These are phyloP conservation scores for Oreochromis spilurus DNA, from an alignment of 2,113 vertebrate genomes.

Conservation along the genomic window DNA sequence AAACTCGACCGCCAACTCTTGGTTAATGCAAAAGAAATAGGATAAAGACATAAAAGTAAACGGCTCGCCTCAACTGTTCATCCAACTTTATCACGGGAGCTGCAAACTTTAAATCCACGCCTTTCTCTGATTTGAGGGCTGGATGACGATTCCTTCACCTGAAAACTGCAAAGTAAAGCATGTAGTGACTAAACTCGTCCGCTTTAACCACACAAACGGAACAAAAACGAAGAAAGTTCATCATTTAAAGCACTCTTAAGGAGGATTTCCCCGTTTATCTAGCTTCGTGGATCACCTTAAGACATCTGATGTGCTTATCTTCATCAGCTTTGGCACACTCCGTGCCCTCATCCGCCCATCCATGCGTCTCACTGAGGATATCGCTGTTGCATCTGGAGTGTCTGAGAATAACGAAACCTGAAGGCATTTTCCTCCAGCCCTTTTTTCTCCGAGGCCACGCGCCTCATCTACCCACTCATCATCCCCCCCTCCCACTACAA, in stretches of 20 bases:
- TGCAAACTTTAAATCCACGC: slow-evolving; percentile 10
- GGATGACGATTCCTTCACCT: slow-evolving; percentile 10
- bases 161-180: background rate
- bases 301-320: slow-evolving; percentile 57
- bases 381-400: slow-evolving; percentile 22
- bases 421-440: slow-evolving; percentile 46
- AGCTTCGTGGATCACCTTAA: slow-evolving; percentile 23
- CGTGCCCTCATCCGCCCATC: background rate
- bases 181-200: background rate
- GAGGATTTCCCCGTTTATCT: background rate
- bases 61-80: background rate
- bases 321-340: slow-evolving; percentile 49
- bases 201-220: background rate
- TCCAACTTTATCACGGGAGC: background rate
- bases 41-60: background rate
- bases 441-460: background rate
- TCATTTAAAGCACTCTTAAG: background rate
- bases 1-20: slow-evolving; percentile 14
- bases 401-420: slow-evolving; percentile 20
- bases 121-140: background rate
- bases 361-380: background rate
- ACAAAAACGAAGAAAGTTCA: background rate
- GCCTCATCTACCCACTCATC: slow-evolving; percentile 10
- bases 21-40: background rate
- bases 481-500: slow-evolving; percentile 15